phyloP scores from a whole-genome alignment of 2,113 vertebrate species.

The Otis tarda region DNA sequence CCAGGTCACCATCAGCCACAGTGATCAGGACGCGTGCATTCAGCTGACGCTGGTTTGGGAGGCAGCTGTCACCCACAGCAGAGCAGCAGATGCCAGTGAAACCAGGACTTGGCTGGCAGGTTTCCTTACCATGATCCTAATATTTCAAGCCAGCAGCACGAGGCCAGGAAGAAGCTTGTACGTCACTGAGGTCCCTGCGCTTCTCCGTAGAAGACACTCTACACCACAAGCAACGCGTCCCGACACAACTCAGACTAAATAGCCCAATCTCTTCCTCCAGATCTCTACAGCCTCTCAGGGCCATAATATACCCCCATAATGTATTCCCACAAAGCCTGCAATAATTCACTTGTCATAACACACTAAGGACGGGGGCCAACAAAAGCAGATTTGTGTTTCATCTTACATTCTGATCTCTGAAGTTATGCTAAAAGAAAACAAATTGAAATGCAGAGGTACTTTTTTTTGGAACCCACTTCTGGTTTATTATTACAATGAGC shows the following conservation, averaged over 20 bases:
- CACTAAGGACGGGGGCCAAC: slow-evolving; percentile 17
- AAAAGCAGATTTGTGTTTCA: slow-evolving; percentile 55
- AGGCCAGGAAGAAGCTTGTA: neutral
- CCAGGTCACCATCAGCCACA: neutral
- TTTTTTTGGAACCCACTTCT: neutral
- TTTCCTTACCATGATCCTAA: neutral
- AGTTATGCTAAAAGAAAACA: slow-evolving; percentile 54
- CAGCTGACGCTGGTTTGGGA: accelerated
- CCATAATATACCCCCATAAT: neutral
- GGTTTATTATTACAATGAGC: slow-evolving; percentile 13
- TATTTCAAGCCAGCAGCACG: neutral
- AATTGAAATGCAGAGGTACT: slow-evolving; percentile 30
- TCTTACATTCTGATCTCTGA: slow-evolving; percentile 35
- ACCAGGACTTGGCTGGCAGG: neutral
- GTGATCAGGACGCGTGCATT: accelerated
- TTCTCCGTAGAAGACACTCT: neutral
- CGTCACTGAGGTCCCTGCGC: neutral
- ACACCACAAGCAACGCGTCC: accelerated
- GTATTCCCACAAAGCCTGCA: slow-evolving; percentile 34
- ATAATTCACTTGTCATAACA: slow-evolving; percentile 51
- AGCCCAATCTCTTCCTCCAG: slow-evolving; percentile 13
- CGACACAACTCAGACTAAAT: neutral
- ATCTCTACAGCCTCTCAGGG: neutral
- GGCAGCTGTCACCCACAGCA: accelerated
- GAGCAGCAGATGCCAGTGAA: neutral